Percentiles rank a stretch among this genome's conserved stretches.
phyloP scores from a whole-genome alignment of 1,140 invertebrate species.

The Halyomorpha halys region DNA sequence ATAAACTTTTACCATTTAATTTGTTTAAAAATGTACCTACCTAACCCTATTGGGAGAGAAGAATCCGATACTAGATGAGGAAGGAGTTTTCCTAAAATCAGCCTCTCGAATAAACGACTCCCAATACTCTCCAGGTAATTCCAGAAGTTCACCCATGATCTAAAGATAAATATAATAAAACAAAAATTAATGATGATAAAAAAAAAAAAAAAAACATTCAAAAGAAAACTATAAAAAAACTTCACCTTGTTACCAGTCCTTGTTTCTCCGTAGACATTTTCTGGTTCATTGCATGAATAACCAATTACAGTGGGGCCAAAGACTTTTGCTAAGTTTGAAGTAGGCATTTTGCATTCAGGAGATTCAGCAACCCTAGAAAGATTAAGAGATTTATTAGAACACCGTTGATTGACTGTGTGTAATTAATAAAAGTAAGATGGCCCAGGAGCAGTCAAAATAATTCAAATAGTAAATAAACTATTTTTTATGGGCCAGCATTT shows the following conservation, averaged over 20 bases:
- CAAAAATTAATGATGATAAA: background rate
- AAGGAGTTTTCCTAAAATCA: background rate
- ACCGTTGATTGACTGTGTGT: too few species aligned
- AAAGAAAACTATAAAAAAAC: background rate
- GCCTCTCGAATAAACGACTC: conserved; percentile 14
- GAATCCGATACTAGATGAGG: too few species aligned
- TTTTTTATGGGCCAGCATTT: too few species aligned
- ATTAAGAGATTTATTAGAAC: too few species aligned
- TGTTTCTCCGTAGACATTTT: conserved; percentile 27
- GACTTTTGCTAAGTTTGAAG: conserved; percentile 63
- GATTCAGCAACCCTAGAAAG: conserved; percentile 52
- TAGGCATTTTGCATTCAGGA: conserved; percentile 66
- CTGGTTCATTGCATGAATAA: conserved; percentile 52
- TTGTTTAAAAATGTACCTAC: too few species aligned
- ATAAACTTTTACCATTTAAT: too few species aligned
- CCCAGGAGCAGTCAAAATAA: too few species aligned
- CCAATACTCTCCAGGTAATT: conserved; percentile 29
- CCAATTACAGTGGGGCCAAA: conserved; percentile 80
- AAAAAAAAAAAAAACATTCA: background rate
- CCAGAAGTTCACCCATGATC: conserved; percentile 29
- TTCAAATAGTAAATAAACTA: too few species aligned
- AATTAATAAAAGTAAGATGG: too few species aligned
- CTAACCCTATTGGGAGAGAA: too few species aligned
- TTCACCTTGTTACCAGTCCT: conserved; percentile 28
- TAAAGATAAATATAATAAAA: conserved; percentile 4